Conservation (phyloP, 1,140 invertebrate species). For the Formica exsecta region DNA sequence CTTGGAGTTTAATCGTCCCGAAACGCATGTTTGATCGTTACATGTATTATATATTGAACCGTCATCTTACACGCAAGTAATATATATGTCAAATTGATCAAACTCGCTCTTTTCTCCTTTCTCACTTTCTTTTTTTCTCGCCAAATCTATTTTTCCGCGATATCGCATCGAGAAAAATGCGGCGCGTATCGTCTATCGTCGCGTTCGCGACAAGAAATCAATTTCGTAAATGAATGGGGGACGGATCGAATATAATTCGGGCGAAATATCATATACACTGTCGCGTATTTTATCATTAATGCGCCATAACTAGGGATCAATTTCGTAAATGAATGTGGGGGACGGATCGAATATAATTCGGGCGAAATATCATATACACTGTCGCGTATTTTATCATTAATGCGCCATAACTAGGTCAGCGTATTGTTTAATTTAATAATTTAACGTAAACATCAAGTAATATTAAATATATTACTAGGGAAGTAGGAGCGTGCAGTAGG, state of each 20-base stretch:
- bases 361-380: background rate
- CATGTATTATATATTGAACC: conserved; percentile 24
- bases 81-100: background rate
- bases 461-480: conserved; percentile 76
- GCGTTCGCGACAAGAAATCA: background rate
- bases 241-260: conserved; percentile 54
- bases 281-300: conserved; percentile 45
- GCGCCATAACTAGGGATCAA: conserved; percentile 42
- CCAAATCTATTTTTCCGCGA: background rate
- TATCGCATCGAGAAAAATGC: background rate
- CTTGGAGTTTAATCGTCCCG: conserved; percentile 58
- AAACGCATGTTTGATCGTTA: conserved; percentile 65
- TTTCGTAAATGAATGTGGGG: background rate
- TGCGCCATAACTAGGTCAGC: conserved; percentile 48
- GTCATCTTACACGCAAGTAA: background rate
- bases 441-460: conserved; percentile 77
- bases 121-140: background rate
- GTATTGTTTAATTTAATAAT: conserved; percentile 77
- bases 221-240: background rate
- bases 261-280: background rate
- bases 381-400: conserved; percentile 45
- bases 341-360: conserved; percentile 55
- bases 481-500: conserved; percentile 66
- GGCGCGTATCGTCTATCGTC: background rate
- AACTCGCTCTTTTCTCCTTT: background rate